Percentiles rank a stretch among this genome's conserved stretches.
phyloP scores from a whole-genome alignment of 2,888 invertebrate genomes.

The Eupelmus urozonus region DNA sequence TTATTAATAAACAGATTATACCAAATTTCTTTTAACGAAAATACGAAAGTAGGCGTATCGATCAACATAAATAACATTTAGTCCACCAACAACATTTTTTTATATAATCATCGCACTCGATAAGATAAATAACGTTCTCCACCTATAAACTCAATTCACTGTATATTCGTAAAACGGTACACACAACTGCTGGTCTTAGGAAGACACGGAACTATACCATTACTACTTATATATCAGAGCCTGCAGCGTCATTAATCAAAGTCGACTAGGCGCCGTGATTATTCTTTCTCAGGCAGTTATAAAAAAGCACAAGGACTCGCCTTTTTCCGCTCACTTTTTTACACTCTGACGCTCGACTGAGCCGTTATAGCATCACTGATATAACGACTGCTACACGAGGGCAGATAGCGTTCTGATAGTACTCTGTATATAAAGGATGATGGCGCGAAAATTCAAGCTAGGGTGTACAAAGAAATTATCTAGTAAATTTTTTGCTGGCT shows the following conservation, averaged over 20 bases:
- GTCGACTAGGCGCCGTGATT: conserved; percentile 55
- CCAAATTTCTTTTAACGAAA: too few species aligned
- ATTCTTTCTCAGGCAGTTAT: conserved; percentile 54
- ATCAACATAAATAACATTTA: too few species aligned
- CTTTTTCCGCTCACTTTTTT: conserved; percentile 27
- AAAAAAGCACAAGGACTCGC: conserved; percentile 38
- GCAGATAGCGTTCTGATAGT: conserved; percentile 3
- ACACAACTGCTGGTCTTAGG: too few species aligned
- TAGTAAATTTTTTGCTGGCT: too few species aligned
- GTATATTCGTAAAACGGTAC: too few species aligned
- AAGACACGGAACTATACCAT: too few species aligned
- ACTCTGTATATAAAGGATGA: conserved; percentile 38
- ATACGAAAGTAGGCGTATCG: too few species aligned
- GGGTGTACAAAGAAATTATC: conserved; percentile 39
- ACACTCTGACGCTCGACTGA: not conserved
- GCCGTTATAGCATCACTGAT: not conserved
- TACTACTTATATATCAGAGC: conserved; percentile 27
- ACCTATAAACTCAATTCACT: not conserved
- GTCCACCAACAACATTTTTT: too few species aligned
- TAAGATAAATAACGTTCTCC: too few species aligned
- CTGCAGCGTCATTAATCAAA: conserved; percentile 54
- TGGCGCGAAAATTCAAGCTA: conserved; percentile 20
- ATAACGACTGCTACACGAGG: conserved; percentile 11
- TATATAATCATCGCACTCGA: too few species aligned
- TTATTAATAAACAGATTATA: too few species aligned